phyloP scores from a whole-genome alignment of 2,113 vertebrate genomes.

The western clawed frog (Xenopus tropicalis) region UCB_Xtro_10.0 CM004444.2:164690001-164690500 shows the following conservation, averaged over 20 bases:
- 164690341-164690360: not conserved
- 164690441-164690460: slow-evolving; percentile 8
- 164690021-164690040: not conserved
- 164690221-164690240: too few species aligned
- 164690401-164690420: not conserved
- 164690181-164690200: too few species aligned
- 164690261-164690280: too few species aligned
- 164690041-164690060: not conserved
- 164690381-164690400: too few species aligned
- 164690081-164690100: not conserved
- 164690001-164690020: slow-evolving; percentile 5
- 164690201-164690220: too few species aligned
- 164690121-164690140: too few species aligned
- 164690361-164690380: too few species aligned
- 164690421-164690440: not conserved
- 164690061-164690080: not conserved
- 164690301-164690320: too few species aligned
- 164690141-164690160: too few species aligned
- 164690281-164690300: too few species aligned
- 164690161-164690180: too few species aligned
- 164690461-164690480: slow-evolving; percentile 16
- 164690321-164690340: not conserved
- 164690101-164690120: not conserved
- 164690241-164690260: too few species aligned
- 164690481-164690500: slow-evolving; percentile 7